Evolutionary conservation across 2,888 invertebrate genomes (phyloP).

Genomic region (Andrena trimmerana): DNA sequence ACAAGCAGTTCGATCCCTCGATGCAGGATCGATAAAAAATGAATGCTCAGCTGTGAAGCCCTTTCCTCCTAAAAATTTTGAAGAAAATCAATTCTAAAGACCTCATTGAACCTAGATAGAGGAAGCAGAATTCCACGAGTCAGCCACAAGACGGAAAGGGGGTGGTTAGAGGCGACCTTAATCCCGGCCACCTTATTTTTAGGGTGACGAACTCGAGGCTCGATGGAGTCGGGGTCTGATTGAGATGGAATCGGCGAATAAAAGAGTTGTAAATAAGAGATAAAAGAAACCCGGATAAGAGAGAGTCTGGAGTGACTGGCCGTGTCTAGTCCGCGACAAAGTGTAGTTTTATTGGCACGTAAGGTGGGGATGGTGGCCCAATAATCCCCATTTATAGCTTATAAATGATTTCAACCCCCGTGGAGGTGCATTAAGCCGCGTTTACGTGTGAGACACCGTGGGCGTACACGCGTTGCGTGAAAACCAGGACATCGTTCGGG

Average conservation of each 20-base stretch:
- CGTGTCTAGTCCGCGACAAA: constrained; percentile 81
- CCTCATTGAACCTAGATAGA: no score
- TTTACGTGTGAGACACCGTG: constrained; percentile 72
- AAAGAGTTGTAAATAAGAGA: constrained; percentile 85
- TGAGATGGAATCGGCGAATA: constrained; percentile 85
- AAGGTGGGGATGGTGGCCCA: constrained; percentile 77
- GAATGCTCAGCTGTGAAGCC: no score
- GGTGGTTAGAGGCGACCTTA: constrained; percentile 25
- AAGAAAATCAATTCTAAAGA: neutral
- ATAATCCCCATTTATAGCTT: constrained; percentile 85
- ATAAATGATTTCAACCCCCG: constrained; percentile 85
- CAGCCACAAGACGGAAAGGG: constrained; percentile 6
- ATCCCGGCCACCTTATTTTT: constrained; percentile 62
- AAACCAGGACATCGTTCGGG: constrained; percentile 42
- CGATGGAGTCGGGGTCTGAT: constrained; percentile 76
- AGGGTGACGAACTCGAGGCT: constrained; percentile 47
- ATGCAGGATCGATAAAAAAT: no score
- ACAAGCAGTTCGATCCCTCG: no score
- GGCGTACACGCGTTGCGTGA: constrained; percentile 46
- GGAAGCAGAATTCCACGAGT: neutral
- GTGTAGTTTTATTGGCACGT: constrained; percentile 84
- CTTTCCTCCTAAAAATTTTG: neutral
- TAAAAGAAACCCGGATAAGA: constrained; percentile 75
- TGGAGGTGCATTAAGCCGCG: constrained; percentile 83
- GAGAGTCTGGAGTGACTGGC: constrained; percentile 81